Base-by-base conservation (phyloP, 2,113 vertebrate species). In the Ia io region DNA sequence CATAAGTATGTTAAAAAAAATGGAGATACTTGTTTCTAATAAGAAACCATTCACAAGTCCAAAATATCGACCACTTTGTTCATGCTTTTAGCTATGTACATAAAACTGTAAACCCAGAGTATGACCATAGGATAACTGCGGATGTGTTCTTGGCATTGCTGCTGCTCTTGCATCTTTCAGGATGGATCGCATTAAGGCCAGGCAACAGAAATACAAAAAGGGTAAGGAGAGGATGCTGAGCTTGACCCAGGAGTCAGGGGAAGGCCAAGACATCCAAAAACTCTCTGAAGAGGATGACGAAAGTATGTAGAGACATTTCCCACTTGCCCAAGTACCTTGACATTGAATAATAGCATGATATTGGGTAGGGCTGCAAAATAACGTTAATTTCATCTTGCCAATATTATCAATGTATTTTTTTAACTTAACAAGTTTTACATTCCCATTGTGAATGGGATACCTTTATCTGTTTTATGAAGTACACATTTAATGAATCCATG, bases 151-250 rank as follows among this genome's bases (percentile, higher is more conserved):
- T 63, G 70, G 51, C 35, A 16, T 83, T 47, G 37, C 59, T 61
- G 42, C 51, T 20, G 42, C 51, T 92, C 1, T 95, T 95, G 93
- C 73, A 13, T 95, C 97, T 98, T 96, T 25, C 74, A 99, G 99
- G 98, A 99, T 99, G 99, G 99, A 99, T 95, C 99, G 99, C 96
- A 99, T 99, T 98, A 99, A 99, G 98, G 99, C 99, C 97, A 98
- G 99, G 82, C 99, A 99, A 97, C 98, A 99, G 98, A 99, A 99
- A 97, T 99, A 99, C 97, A 99, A 99, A 98, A 99, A 99, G 98
- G 99, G 99, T 95, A 99, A 99, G 98, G 99, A 99, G 98, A 99
- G 98, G 98, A 99, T 99, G 99, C 97, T 99, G 86, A 99, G 99
- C 97, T 97, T 99, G 97, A 98, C 98, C 51, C 99, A 99, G 97